These are phyloP conservation scores for Boulengerochromis microlepis DNA, from an alignment of 2,113 vertebrate species.

Conservation along the genomic window DNA sequence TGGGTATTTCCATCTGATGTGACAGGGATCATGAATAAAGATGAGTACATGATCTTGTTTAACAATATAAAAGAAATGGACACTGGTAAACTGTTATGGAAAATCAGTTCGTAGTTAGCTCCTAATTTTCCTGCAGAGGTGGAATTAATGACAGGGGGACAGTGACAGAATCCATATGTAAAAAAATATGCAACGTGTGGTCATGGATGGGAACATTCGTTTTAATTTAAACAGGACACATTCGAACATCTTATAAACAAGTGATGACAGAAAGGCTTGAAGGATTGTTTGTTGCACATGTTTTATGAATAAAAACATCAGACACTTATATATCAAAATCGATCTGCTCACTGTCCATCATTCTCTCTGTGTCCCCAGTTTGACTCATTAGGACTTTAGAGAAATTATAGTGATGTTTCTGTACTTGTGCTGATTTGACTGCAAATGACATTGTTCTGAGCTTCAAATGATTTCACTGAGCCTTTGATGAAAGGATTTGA, in stretches of 20 bases:
- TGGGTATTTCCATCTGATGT: background rate
- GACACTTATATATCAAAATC: background rate
- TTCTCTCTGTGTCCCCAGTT: background rate
- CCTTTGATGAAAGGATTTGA: slow-evolving; percentile 19
- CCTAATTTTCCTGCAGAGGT: background rate
- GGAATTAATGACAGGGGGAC: background rate
- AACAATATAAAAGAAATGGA: background rate
- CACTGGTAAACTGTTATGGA: background rate
- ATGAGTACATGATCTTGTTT: background rate
- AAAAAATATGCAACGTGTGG: background rate
- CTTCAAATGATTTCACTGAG: background rate
- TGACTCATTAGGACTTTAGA: background rate
- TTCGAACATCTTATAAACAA: background rate
- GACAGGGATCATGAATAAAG: background rate
- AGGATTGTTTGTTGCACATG: background rate
- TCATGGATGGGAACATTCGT: background rate
- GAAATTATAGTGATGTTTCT: background rate
- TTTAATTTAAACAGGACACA: background rate
- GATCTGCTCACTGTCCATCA: background rate
- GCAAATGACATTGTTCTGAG: background rate
- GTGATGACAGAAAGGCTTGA: background rate
- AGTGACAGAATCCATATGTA: background rate
- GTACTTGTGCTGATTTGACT: background rate
- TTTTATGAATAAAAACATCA: background rate
- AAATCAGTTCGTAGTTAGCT: background rate